These are phyloP conservation scores for Sphecodes monilicornis DNA, from an alignment of 2,888 invertebrate genomes.

Conservation along the genomic window DNA sequence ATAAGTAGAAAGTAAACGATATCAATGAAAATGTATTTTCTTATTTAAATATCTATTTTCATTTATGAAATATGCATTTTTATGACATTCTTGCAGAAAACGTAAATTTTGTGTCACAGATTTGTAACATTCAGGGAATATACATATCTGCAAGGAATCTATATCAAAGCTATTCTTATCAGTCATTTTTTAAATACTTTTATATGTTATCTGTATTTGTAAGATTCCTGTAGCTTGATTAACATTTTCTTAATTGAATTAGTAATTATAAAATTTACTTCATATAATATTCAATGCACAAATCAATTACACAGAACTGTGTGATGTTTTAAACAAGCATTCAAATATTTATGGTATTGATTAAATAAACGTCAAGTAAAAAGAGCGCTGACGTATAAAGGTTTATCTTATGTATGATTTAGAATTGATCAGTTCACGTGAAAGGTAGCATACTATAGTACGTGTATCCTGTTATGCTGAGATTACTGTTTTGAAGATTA, in stretches of 20 bases:
- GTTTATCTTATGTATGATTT: conserved; percentile 42
- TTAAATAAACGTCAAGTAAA: conserved; percentile 17
- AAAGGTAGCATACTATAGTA: conserved; percentile 31
- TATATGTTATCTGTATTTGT: conserved; percentile 6
- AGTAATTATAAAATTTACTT: neutral
- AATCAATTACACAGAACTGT: conserved; percentile 14
- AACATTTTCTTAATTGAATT: conserved; percentile 7
- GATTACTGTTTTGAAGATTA: conserved; percentile 60
- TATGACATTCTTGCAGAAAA: neutral
- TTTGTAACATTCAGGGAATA: neutral
- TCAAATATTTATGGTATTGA: conserved; percentile 11
- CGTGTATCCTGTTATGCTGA: conserved; percentile 49
- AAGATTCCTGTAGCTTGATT: neutral
- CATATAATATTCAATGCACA: conserved; percentile 11
- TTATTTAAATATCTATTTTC: neutral
- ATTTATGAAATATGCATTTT: neutral
- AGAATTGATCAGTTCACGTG: conserved; percentile 37
- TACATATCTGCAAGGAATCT: neutral
- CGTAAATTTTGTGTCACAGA: neutral
- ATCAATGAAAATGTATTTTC: neutral
- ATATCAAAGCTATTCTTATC: conserved; percentile 12
- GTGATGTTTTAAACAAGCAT: conserved; percentile 23
- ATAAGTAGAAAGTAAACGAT: neutral
- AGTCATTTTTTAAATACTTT: neutral
- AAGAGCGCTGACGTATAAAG: conserved; percentile 16